Evolutionary conservation across 2,797 vertebrate species (phyloP).

Genomic region (Astyanax mexicanus): DNA sequence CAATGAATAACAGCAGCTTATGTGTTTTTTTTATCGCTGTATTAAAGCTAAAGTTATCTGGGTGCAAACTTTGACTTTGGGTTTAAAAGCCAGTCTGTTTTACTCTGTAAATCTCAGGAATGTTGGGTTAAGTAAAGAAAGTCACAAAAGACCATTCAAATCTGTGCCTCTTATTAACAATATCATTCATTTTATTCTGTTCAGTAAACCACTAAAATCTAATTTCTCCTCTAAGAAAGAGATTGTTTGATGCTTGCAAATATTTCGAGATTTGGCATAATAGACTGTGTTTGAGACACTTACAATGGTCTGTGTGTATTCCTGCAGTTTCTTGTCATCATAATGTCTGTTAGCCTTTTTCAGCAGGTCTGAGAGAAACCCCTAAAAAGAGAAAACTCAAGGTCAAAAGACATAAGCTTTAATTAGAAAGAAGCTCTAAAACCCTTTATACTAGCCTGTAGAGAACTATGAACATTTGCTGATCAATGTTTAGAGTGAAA

Average conservation of each 20-base stretch:
- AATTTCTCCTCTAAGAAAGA: not conserved
- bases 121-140: not conserved
- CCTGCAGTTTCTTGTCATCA: slow-evolving; percentile 91
- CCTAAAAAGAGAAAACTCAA: slow-evolving; percentile 71
- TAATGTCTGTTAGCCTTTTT: slow-evolving; percentile 94
- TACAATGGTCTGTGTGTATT: slow-evolving; percentile 97
- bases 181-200: not conserved
- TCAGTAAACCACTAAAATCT: not conserved
- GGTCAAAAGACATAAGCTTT: not conserved
- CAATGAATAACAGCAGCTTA: not conserved
- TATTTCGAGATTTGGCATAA: not conserved
- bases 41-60: not conserved
- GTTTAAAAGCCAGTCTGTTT: not conserved
- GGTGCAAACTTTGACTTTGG: not conserved
- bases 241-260: not conserved
- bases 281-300: slow-evolving; percentile 62
- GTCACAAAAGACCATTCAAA: not conserved
- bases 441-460: not conserved
- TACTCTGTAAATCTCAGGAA: not conserved
- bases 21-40: slow-evolving; percentile 7
- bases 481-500: slow-evolving; percentile 13
- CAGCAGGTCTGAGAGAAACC: slow-evolving; percentile 95
- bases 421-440: not conserved
- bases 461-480: not conserved
- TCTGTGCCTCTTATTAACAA: too few relatives aligned